Conservation (phyloP, 1,140 invertebrate genomes). For the Sycobia sp. region DNA sequence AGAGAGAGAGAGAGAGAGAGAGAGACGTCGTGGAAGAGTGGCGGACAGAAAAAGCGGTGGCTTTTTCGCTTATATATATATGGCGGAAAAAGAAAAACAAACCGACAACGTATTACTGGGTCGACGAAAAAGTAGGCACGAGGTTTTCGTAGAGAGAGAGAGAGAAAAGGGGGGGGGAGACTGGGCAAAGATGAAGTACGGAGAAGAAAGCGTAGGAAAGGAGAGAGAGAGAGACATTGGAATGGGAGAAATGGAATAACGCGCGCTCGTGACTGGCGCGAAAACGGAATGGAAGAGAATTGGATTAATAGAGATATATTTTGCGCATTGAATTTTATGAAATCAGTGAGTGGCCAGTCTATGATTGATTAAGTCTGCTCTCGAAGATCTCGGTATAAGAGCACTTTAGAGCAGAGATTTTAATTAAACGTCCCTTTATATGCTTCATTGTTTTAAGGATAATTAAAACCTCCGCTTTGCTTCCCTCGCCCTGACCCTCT, state of each 20-base stretch:
- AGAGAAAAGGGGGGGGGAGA: too few species aligned
- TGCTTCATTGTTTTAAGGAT: constrained; percentile 17
- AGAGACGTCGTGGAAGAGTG: not conserved
- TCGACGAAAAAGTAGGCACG: too few species aligned
- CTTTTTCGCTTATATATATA: not conserved
- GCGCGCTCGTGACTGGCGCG: too few species aligned
- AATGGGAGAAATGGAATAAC: too few species aligned
- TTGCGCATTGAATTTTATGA: constrained; percentile 19
- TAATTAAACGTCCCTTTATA: constrained; percentile 12
- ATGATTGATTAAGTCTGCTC: constrained; percentile 31
- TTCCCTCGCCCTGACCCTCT: not conserved
- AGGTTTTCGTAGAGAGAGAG: too few species aligned
- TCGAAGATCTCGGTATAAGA: not conserved
- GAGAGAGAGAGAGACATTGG: not conserved
- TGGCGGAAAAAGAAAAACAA: not conserved
- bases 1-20: too few species aligned
- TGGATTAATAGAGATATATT: constrained; percentile 28
- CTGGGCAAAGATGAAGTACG: not conserved
- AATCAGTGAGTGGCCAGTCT: constrained; percentile 11
- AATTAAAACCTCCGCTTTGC: constrained; percentile 15
- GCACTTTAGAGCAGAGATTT: not conserved
- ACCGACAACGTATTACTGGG: not conserved
- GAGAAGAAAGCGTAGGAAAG: not conserved
- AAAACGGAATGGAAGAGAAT: too few species aligned
- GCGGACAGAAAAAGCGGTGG: not conserved